Base-by-base conservation (phyloP, 2,888 invertebrate species). In the Colletes collaris region DNA sequence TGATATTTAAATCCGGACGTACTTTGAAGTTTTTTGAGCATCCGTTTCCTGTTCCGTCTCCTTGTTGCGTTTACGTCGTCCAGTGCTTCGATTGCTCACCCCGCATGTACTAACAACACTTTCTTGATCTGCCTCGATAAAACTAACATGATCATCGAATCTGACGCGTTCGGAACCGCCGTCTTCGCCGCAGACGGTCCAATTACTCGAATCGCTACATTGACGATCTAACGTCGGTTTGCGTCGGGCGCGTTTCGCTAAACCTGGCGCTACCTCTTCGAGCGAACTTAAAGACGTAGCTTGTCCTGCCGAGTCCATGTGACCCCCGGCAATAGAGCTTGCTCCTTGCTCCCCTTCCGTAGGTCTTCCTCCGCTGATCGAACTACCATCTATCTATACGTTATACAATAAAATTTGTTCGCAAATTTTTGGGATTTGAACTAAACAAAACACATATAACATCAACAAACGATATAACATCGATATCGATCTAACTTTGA, bases 81-180 rank as follows among this genome's bases (percentile, higher is more conserved):
- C 84, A 79, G 83, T 75, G 79, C 67, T 73, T 35, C 87, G 81
- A 62, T 52, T 87, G 92, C 93, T 88, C 91, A 93, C 81, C 92
- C 62, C 92, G 59, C 93, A 93, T 73, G 92, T 92, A n/a, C 92
- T 93, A 37, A 92, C 93, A 81, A 93, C 93, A 3, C 92, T 90
- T 81, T 94, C 94, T 76, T 94, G 93, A n/a, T 93, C 92, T 6
- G 93, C 90, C 62, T 93, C 94, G 68, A 95, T 94, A 88, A 95
- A 94, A 86, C 95, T 95, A 75, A 95, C 94, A 83, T 95, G 95
- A 89, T 95, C 95, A 87, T 95, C 95, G 88, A 95, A 95, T 71
- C 95, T 93, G 1, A 95, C 95, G n/a, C 95, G 93, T 88, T 95
- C 95, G 0, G 95, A 95, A 44, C 93, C 94, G 73, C 95, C 94